A percentile compares a stretch with the other conserved stretches of the same genome.
These are phyloP conservation scores for Fulmarus glacialis DNA, from an alignment of 2,113 vertebrate species.

Conservation along the genomic window DNA sequence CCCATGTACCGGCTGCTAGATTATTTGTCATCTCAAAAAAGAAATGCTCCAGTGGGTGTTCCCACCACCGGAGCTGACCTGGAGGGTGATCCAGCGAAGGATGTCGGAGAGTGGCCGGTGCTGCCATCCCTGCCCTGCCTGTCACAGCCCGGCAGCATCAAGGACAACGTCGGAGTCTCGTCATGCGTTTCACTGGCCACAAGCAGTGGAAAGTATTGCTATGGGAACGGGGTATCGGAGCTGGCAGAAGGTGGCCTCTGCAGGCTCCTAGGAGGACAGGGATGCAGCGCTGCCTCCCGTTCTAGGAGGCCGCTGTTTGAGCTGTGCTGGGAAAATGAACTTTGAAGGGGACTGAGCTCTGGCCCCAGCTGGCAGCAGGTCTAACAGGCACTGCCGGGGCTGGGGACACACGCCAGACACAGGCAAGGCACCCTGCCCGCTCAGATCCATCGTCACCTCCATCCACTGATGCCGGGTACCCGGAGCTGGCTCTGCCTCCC, in stretches of 20 bases:
- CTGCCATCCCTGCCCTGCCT: neutral
- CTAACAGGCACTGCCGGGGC: neutral
- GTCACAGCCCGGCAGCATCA: neutral
- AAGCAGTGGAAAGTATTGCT: neutral
- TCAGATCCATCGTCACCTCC: neutral
- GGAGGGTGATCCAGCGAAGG: neutral
- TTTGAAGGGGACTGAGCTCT: neutral
- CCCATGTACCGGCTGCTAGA: neutral
- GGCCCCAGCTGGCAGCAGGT: neutral
- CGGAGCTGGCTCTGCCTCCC: fast-evolving
- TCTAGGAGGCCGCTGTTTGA: neutral
- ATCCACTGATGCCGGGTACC: neutral
- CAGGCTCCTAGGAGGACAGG: neutral
- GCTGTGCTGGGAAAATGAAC: neutral
- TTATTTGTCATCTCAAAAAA: neutral
- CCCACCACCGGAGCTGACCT: neutral
- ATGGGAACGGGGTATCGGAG: neutral
- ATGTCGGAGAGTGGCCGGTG: fast-evolving
- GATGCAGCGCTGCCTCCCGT: fast-evolving
- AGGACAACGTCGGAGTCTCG: neutral
- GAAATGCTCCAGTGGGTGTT: neutral
- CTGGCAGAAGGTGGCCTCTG: neutral
- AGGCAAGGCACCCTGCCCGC: neutral
- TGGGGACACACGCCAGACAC: neutral
- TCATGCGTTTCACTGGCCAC: neutral